Evolutionary conservation across 1,140 invertebrate genomes (phyloP).

Genomic region (Anoplophora glabripennis): DNA sequence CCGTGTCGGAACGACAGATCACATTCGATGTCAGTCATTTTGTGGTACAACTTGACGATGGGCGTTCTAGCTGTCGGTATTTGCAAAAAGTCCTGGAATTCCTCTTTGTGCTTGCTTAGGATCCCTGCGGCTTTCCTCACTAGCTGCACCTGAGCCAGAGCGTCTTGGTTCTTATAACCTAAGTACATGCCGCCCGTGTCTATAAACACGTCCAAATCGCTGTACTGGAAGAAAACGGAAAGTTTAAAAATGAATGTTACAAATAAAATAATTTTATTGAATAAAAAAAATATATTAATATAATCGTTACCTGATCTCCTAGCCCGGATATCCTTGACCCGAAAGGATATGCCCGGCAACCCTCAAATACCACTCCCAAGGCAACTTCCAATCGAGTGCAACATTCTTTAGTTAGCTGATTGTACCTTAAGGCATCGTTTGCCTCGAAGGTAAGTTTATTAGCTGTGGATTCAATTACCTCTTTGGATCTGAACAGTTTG

Average conservation of each 20-base stretch:
- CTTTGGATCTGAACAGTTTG: conserved; percentile 25
- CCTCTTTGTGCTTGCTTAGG: conserved; percentile 28
- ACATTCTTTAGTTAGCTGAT: conserved; percentile 27
- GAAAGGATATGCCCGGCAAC: conserved; percentile 48
- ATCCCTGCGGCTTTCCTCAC: conserved; percentile 31
- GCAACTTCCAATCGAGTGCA: conserved; percentile 30
- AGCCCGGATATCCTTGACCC: conserved; percentile 52
- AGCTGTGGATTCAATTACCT: conserved; percentile 20
- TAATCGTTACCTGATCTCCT: conserved; percentile 38
- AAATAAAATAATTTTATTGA: too few relatives aligned
- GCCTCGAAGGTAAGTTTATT: conserved; percentile 24
- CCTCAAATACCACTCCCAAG: conserved; percentile 22
- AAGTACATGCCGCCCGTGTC: conserved; percentile 48
- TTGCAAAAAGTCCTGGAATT: conserved; percentile 40
- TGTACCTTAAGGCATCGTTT: conserved; percentile 19
- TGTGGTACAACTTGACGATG: conserved; percentile 55
- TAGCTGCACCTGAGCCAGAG: conserved; percentile 35
- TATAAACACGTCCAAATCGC: conserved; percentile 55
- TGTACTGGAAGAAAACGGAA: conserved; percentile 37
- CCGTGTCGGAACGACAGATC: conserved; percentile 59
- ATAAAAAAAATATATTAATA: too few relatives aligned
- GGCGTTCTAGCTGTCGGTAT: conserved; percentile 54
- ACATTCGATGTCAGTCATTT: conserved; percentile 50
- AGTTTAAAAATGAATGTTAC: neutral
- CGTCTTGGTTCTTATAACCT: conserved; percentile 39